Evolutionary conservation across 2,113 vertebrate genomes (phyloP).

Genomic region (Rattus rattus): DNA sequence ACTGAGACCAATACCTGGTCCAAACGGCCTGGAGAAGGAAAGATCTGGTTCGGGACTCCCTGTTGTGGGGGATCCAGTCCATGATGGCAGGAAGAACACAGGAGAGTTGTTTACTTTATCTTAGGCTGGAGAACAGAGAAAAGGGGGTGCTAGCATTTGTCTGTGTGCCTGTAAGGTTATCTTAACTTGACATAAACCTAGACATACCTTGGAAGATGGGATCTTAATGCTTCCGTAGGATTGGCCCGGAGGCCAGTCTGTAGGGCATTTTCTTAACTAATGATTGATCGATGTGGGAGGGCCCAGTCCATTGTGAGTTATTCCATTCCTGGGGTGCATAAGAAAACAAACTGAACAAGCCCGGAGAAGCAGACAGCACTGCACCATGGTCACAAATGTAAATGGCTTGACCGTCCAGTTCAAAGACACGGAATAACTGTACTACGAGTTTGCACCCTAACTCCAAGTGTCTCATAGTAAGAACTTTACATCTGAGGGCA

Average conservation of each 20-base stretch:
- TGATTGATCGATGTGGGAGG: no score
- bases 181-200: neutral
- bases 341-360: neutral
- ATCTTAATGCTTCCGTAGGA: no score
- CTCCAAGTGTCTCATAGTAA: neutral
- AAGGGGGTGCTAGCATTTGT: neutral
- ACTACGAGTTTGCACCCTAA: neutral
- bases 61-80: neutral
- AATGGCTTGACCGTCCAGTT: neutral
- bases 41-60: neutral
- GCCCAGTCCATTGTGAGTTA: neutral
- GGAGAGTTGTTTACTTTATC: neutral
- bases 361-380: neutral
- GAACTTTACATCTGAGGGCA: neutral
- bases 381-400: neutral
- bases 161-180: neutral
- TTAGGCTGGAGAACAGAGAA: neutral
- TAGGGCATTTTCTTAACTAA: no score
- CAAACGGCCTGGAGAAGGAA: neutral
- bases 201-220: no score
- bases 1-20: neutral
- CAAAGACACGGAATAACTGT: neutral
- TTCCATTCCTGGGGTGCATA: neutral
- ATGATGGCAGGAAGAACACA: neutral
- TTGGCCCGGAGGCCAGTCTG: no score